Base-by-base conservation (phyloP, 1,140 invertebrate genomes). In the Bombus confusus region DNA sequence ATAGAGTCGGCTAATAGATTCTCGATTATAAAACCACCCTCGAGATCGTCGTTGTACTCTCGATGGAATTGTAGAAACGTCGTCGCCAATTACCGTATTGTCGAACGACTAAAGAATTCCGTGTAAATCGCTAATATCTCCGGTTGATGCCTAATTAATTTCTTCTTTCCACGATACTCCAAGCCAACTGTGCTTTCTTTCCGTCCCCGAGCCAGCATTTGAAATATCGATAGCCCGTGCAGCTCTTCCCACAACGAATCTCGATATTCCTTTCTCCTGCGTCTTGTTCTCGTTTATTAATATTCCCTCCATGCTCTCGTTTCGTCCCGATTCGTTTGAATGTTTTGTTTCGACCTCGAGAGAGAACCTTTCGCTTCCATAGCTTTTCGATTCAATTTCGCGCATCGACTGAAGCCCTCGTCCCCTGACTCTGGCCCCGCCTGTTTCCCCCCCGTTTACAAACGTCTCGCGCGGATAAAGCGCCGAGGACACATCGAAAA, bases 31-130 rank as follows among this genome's bases (percentile, higher is more conserved):
- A 80, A 28, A 43, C 59, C 2, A 10, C 8, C 66, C 47, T 72
- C 66, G 78, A 85, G 78, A 57, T 69, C 3, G 57, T 22, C 15
- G 80, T 85, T 59, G 83, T 66, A 25, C 77, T 52, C n/a, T 52
- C 41, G 69, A 28, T 85, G 78, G 57, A 85, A 80, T 85, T 85
- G 57, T 66, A 66, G 59, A 80, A 74, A 79, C 68, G 74, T 79
- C 68, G 25, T 72, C 66, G 66, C 28, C 75, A 80, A 72, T 79
- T 71, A 72, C 3, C 76, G 52, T 79, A 47, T 37, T 25, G n/a
- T 25, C 74, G 34, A 59, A 34, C 31, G 13, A 37, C 22, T 0
- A 39, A 71, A 84, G 76, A 71, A 79, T 71, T 57, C 43, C 34
- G 12, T 15, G 22, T 37, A 59, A 41, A 79, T 84, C 52, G 52